Evolutionary conservation across 2,797 vertebrate species (phyloP), one percentile per base, ranked within the genome.

Genomic region (Saxicola maurus): DNA sequence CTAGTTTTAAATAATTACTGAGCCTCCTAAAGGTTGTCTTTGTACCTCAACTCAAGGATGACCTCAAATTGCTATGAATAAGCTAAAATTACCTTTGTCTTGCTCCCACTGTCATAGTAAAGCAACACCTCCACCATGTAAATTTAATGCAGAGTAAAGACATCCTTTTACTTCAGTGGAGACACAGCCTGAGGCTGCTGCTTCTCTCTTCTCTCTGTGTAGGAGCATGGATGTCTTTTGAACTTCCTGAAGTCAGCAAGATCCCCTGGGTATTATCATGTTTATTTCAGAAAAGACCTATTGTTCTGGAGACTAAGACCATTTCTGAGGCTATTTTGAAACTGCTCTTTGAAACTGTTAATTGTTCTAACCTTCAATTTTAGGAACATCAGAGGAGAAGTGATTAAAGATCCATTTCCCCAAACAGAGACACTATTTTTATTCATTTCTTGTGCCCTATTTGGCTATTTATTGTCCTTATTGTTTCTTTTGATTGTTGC

Each of bases 401-500:
- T 92, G 82, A 94, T 94, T 94, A 94, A 96, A 92, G 80, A 93
- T 60, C 38, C 21, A 2, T 79, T 94, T 91, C 33, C 66, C 76
- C 77, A 69, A 87, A 52, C 37, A 89, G 56, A 94, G 30, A 73
- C 52, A 89, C 67, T 87, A 83, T 84, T 96, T 93, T 93, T 89
- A 93, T 82, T 94, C 64, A 84, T 57, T 94, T 92, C 77, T 93
- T 38, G 83, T 92, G 65, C 80, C 67, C 31, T 89, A 83, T 94
- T 91, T 90, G 69, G 53, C 89, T 95, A 93, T 91, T 91, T 94
- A 95, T 94, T 94, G 53, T 57, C 87, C 80, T 82, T 91, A 92
- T 92, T 94, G 82, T 94, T 95, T 84, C 56, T 91, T 87, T 64
- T 87, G 90, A 87, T 92, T 82, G 90, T 93, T 92, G 89, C 94